phyloP scores from a whole-genome alignment of 1,140 invertebrate genomes.

The Anthonomus grandis region DNA sequence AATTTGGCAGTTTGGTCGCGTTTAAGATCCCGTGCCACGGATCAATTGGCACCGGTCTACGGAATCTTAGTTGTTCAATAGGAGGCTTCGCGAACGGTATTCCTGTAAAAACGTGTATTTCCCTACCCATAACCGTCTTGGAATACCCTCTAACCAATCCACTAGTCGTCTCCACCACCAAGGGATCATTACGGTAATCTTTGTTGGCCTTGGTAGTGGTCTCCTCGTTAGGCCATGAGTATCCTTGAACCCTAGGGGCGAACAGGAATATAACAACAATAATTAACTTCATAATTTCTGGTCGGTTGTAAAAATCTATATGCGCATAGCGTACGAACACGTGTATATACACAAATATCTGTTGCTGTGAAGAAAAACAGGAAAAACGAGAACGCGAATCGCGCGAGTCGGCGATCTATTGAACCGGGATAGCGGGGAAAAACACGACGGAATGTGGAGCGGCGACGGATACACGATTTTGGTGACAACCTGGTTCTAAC shows the following conservation, averaged over 20 bases:
- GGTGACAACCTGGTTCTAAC: conserved; percentile 29
- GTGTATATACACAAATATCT: conserved; percentile 29
- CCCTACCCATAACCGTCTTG: conserved; percentile 70
- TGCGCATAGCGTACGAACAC: conserved; percentile 25
- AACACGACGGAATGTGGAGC: background rate
- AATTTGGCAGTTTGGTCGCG: conserved; percentile 74
- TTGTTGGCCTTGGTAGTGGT: conserved; percentile 54
- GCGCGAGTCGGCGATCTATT: conserved; percentile 9
- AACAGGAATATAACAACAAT: conserved; percentile 7
- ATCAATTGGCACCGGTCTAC: conserved; percentile 77
- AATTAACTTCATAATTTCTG: conserved; percentile 10
- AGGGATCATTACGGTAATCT: conserved; percentile 63
- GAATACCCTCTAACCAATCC: conserved; percentile 74
- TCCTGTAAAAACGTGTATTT: conserved; percentile 87
- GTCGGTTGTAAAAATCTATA: too few relatives aligned
- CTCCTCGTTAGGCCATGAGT: conserved; percentile 47
- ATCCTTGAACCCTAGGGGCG: conserved; percentile 28
- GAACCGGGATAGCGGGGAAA: too few relatives aligned
- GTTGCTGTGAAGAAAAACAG: conserved; percentile 10
- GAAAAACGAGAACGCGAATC: background rate
- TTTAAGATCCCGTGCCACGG: conserved; percentile 82
- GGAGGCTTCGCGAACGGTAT: conserved; percentile 95
- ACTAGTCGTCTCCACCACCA: conserved; percentile 75
- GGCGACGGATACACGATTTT: conserved; percentile 18
- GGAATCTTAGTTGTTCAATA: conserved; percentile 79